These are phyloP conservation scores for Trichopoda pennipes DNA, from an alignment of 2,888 invertebrate genomes.

Conservation along the genomic window DNA sequence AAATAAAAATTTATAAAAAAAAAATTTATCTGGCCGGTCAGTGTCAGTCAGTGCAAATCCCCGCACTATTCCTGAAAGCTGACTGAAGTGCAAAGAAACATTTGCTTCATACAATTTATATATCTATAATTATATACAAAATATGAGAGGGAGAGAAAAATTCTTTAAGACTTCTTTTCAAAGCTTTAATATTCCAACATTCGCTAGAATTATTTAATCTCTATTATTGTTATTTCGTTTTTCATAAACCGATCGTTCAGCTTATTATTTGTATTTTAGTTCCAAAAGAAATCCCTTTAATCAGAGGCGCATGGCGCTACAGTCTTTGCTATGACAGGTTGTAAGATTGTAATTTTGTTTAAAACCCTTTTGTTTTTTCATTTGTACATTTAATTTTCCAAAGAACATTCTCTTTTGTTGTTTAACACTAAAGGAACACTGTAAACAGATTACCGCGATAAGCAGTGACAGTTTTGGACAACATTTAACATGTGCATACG, in stretches of 20 bases:
- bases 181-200: neutral
- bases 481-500: conserved; percentile 35
- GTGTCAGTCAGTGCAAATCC: no score
- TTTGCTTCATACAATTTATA: no score
- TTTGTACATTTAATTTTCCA: conserved; percentile 1
- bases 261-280: neutral
- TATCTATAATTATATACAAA: no score
- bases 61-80: no score
- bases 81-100: no score
- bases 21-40: no score
- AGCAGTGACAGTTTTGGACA: conserved; percentile 69
- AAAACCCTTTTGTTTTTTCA: conserved; percentile 42
- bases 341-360: conserved; percentile 46
- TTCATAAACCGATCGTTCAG: neutral
- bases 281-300: conserved; percentile 28
- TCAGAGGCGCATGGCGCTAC: conserved; percentile 66
- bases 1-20: no score
- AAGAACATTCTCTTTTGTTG: conserved; percentile 46
- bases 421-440: conserved; percentile 39
- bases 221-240: neutral
- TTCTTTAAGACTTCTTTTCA: neutral
- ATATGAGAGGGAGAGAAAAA: no score
- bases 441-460: conserved; percentile 63
- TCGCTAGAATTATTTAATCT: no score
- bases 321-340: conserved; percentile 59